Conservation (phyloP, 2,888 invertebrate species). For the Glyphotaelius pellucidus region DNA sequence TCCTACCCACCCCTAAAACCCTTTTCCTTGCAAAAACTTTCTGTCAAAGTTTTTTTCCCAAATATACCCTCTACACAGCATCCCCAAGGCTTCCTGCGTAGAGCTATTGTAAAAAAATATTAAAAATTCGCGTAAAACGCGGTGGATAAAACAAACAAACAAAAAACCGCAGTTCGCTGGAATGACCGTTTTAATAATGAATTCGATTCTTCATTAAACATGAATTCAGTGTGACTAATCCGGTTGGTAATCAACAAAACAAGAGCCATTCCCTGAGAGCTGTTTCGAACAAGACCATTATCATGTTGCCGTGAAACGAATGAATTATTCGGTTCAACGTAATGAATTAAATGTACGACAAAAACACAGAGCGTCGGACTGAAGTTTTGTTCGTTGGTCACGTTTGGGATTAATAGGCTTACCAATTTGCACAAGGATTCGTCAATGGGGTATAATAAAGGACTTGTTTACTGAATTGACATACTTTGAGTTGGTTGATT, state of each 20-base stretch:
- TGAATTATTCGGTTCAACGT: neutral
- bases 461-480: neutral
- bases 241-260: neutral
- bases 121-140: neutral
- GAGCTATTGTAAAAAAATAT: too few relatives aligned
- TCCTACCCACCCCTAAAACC: too few relatives aligned
- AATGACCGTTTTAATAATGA: neutral
- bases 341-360: neutral
- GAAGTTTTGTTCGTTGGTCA: neutral
- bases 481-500: neutral
- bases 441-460: neutral
- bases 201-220: neutral
- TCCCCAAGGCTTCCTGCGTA: too few relatives aligned
- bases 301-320: neutral
- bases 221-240: neutral
- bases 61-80: too few relatives aligned
- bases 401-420: neutral
- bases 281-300: neutral
- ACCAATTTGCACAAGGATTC: neutral
- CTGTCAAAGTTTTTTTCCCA: too few relatives aligned
- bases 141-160: neutral
- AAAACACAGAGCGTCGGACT: neutral
- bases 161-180: neutral
- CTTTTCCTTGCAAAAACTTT: too few relatives aligned
- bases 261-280: neutral